Evolutionary conservation across 2,797 vertebrate species (phyloP), one percentile per base, ranked within the genome.

Genomic region (Coregonus sp.): DNA sequence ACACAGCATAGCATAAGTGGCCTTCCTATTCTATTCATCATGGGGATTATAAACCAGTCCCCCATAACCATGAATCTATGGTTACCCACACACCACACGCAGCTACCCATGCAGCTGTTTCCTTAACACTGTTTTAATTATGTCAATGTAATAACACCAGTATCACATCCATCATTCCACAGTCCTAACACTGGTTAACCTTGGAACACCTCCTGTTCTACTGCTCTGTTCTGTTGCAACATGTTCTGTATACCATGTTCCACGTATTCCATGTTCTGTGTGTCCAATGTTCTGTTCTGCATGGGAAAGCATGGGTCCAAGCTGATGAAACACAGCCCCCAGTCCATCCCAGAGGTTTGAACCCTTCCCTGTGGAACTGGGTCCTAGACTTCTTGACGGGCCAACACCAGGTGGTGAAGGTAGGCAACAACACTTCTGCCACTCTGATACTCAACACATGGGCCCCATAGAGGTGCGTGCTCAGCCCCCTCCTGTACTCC

Each of bases 251-350:
- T 67, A 40, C 47, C 0, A 37, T 33, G 67, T 75, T 65, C 70
- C 14, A 2, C 11, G 9, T 11, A 18, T 67, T 56, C 35, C 0
- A 37, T 33, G 67, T 75, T 47, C 70, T 9, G 71, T 47, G 68
- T 35, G 63, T 29, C 75, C 9, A 73, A 80, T 59, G 56, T 65
- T 77, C 66, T 47, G n/a, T 50, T 56, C 75, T 71, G 79, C 33
- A 80, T 61, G 74, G 12, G 82, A 37, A 73, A 33, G 31, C 80
- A 33, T 59, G 40, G 18, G 52, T 3, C 59, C 59, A 73, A 74
- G 76, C 35, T 59, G 77, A 89, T 81, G 69, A 86, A 85, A 80
- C 6, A 1, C 20, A 40, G 15, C 63, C 50, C 4, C 50, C 63
- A 75, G 79, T 82, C 67, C 71, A 78, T 52, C 29, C 67, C 40